A percentile compares a stretch with the other conserved stretches of the same genome.
Conservation (phyloP, 2,888 invertebrate genomes). For the Leptinotarsa juncta region DNA sequence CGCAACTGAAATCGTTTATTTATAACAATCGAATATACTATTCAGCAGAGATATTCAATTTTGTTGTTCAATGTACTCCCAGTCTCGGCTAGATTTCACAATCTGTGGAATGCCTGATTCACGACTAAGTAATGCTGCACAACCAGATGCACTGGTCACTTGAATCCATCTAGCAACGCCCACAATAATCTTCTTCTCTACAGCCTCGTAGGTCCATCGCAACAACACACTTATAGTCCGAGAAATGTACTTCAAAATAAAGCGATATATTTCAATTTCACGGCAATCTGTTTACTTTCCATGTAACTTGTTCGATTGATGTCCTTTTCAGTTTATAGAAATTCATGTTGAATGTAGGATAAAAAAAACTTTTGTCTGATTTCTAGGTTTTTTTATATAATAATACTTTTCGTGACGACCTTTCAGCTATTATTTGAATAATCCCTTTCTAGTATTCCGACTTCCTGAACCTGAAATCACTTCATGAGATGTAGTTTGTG, state of each 20-base stretch:
- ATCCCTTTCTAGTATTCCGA: too few species aligned
- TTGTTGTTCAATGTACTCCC: not conserved
- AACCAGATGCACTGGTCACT: slow-evolving; percentile 41
- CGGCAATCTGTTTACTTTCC: not conserved
- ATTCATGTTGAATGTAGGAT: too few species aligned
- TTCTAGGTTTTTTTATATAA: too few species aligned
- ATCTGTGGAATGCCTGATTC: slow-evolving; percentile 38
- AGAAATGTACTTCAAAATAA: not conserved
- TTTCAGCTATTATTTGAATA: too few species aligned
- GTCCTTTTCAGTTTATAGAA: too few species aligned
- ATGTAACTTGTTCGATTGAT: too few species aligned
- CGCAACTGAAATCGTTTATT: too few species aligned
- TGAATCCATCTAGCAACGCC: slow-evolving; percentile 35
- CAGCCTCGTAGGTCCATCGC: not conserved
- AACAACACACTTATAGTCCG: not conserved
- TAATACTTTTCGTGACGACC: too few species aligned
- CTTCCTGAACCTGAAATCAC: too few species aligned
- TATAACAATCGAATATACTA: not conserved
- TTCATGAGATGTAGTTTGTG: too few species aligned
- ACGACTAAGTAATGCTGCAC: slow-evolving; percentile 36
- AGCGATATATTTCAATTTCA: not conserved
- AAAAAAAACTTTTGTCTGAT: too few species aligned
- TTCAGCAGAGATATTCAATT: not conserved
- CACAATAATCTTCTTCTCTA: not conserved
- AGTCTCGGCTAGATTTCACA: slow-evolving; percentile 4